A percentile compares a stretch with the other conserved stretches of the same genome.
These are phyloP conservation scores for Zeugodacus cucurbitae DNA, from an alignment of 1,140 invertebrate genomes.

Conservation along the genomic window DNA sequence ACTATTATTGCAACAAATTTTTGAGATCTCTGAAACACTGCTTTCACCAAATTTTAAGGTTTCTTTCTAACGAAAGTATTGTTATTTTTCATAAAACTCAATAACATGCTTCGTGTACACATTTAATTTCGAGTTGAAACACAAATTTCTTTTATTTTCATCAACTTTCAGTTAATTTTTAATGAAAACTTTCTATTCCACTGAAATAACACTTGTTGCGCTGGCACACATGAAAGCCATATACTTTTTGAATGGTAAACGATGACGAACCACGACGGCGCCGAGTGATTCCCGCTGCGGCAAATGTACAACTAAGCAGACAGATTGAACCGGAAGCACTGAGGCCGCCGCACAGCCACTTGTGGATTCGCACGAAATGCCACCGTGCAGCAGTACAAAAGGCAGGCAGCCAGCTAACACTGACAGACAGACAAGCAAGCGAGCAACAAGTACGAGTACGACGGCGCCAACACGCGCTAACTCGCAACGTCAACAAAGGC, in stretches of 20 bases:
- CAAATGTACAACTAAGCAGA: slow-evolving; percentile 52
- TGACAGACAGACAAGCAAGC: slow-evolving; percentile 27
- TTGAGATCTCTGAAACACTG: neutral
- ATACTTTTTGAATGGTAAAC: neutral
- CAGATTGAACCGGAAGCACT: slow-evolving; percentile 59
- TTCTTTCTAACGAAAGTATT: neutral
- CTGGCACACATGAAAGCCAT: neutral
- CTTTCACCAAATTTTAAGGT: neutral
- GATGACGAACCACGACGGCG: slow-evolving; percentile 29
- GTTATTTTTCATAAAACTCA: neutral
- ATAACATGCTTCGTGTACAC: neutral
- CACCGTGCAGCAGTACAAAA: slow-evolving; percentile 40
- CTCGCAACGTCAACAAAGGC: slow-evolving; percentile 11
- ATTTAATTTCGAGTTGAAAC: neutral
- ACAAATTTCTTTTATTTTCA: neutral
- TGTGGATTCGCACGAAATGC: slow-evolving; percentile 57
- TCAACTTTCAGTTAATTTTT: neutral
- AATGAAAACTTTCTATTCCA: neutral
- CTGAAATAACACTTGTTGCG: neutral
- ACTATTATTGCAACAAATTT: neutral
- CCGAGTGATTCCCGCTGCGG: slow-evolving; percentile 45
- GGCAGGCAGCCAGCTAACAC: slow-evolving; percentile 42
- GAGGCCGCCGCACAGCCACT: slow-evolving; percentile 56
- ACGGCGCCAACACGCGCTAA: slow-evolving; percentile 34
- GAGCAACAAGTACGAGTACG: slow-evolving; percentile 43